These are phyloP conservation scores for Ormyrus rosae DNA, from an alignment of 2,888 invertebrate genomes.

Conservation along the genomic window DNA sequence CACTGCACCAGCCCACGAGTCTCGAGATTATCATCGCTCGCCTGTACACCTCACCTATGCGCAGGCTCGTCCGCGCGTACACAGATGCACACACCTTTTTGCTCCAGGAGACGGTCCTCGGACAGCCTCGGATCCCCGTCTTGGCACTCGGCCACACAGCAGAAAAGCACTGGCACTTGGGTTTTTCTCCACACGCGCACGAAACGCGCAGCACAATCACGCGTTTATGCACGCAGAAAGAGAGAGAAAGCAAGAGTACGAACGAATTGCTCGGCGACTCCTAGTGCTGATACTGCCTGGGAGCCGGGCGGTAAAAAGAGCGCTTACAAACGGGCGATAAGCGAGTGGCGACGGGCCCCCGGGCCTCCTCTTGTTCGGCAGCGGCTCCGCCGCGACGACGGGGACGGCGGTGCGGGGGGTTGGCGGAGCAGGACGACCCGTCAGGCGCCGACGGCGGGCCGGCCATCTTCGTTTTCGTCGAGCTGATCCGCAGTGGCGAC, in stretches of 20 bases:
- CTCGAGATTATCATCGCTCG: not conserved
- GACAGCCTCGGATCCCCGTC: not conserved
- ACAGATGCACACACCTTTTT: conserved; percentile 16
- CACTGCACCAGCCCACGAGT: not conserved
- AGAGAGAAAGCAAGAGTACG: too few species aligned
- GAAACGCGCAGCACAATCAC: too few species aligned
- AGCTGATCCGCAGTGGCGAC: not conserved
- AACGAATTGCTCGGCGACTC: too few species aligned
- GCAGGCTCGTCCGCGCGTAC: not conserved
- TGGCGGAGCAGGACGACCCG: too few species aligned
- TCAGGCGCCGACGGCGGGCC: conserved; percentile 8
- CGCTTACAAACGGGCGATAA: not conserved
- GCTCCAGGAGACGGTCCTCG: not conserved
- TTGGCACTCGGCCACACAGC: too few species aligned
- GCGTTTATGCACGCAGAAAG: too few species aligned
- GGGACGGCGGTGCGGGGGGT: not conserved
- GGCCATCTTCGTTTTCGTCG: conserved; percentile 37
- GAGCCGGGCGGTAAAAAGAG: not conserved
- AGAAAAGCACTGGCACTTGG: not conserved
- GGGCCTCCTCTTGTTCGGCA: not conserved
- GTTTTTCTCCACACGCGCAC: not conserved
- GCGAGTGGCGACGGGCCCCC: not conserved
- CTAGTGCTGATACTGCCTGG: not conserved
- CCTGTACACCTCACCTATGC: too few species aligned
- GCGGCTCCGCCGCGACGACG: not conserved